Evolutionary conservation across 2,888 invertebrate species (phyloP), one percentile per base, ranked within the genome.

Genomic region (Brenthis daphne): DNA sequence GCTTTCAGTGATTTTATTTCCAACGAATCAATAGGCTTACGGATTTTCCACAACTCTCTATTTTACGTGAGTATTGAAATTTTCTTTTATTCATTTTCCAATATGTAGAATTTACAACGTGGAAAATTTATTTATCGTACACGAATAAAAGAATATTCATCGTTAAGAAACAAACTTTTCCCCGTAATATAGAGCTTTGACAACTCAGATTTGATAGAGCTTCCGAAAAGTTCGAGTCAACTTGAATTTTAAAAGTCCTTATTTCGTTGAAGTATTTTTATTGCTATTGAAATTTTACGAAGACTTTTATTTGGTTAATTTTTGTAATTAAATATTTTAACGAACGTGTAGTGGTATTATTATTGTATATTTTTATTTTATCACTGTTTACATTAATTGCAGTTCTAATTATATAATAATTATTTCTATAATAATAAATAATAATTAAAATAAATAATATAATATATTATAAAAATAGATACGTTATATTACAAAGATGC

Each of bases 111-210:
- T 56, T 33, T 14, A 11, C 6, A n/a, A 12, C 29, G 3, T 1
- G 6, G 16, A 3, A 50, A n/a, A n/a, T 60, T 60, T 29, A 48
- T 69, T 69, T 14, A 57, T 64, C 11, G 5, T 6, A 14, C 24
- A 50, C n/a, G 48, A 43, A 43, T 8, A 43, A 43, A 1, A 43
- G 37, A 43, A 8, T 43, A 43, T 43, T 43, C 37, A 2, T 43
- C 37, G 14, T 11, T 8, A 71, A 72, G 76, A 81, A 80, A 80
- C 13, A 54, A 74, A 83, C 82, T 82, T 78, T 77, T 55, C 80
- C 74, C 77, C 83, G 77, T 81, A 86, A 81, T 82, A 85, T 81
- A 79, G 81, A 76, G 78, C 72, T 73, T 56, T 68, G 37, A 43
- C 58, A 56, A 37, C 78, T 56, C 51, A 65, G 75, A 79, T 77